Percentiles rank a stretch among this genome's conserved stretches.
These are phyloP conservation scores for Alligator mississippiensis DNA, from an alignment of 2,113 vertebrate species.

Conservation along the genomic window DNA sequence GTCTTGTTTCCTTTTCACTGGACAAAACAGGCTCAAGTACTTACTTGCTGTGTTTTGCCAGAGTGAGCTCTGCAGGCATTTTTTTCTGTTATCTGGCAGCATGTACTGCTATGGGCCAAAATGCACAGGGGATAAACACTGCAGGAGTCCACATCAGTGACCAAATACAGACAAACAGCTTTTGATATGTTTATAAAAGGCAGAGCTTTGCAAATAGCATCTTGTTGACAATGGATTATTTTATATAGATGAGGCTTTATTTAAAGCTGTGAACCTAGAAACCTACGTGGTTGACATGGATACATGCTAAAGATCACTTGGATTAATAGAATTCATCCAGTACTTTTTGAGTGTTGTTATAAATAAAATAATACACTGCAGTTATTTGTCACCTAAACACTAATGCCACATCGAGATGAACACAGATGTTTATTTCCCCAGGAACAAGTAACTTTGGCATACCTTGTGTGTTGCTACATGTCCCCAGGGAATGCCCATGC, in stretches of 20 bases:
- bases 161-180: not conserved
- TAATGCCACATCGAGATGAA: no score
- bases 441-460: no score
- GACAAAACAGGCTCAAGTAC: slow-evolving; percentile 62
- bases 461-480: no score
- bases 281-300: not conserved
- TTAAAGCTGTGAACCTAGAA: slow-evolving; percentile 2
- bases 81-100: not conserved
- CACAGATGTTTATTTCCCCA: no score
- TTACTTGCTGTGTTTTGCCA: slow-evolving; percentile 53
- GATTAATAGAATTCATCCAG: slow-evolving; percentile 3
- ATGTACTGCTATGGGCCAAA: not conserved
- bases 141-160: not conserved
- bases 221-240: not conserved
- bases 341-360: slow-evolving; percentile 42
- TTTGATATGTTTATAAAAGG: not conserved
- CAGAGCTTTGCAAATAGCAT: not conserved
- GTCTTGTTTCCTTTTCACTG: slow-evolving; percentile 69
- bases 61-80: slow-evolving; percentile 31
- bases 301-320: not conserved
- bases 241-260: slow-evolving; percentile 40
- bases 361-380: not conserved
- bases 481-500: no score
- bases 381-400: slow-evolving; percentile 1
- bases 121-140: not conserved